Conservation (phyloP, 2,797 vertebrate species). For the Pseudomugil gertrudae region DNA sequence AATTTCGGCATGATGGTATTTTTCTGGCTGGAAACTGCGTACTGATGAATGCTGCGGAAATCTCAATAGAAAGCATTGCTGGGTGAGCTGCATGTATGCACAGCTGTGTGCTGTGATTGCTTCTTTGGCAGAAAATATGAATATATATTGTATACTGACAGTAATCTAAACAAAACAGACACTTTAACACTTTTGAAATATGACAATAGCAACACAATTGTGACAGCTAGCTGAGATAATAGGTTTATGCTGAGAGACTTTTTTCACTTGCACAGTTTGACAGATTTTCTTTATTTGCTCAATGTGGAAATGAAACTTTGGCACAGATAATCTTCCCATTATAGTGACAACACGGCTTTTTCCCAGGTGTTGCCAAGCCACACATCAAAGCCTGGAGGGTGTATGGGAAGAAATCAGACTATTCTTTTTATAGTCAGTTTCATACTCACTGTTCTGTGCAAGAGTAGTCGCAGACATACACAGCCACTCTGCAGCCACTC, state of each 20-base stretch:
- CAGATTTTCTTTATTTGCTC: slow-evolving; percentile 62
- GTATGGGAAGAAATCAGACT: slow-evolving; percentile 73
- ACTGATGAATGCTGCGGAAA: slow-evolving; percentile 5
- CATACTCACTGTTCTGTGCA: slow-evolving; percentile 58
- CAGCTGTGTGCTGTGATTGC: slow-evolving; percentile 18
- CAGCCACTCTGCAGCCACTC: slow-evolving; percentile 39
- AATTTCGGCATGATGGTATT: slow-evolving; percentile 9
- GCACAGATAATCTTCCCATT: slow-evolving; percentile 39
- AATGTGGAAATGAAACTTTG: slow-evolving; percentile 55
- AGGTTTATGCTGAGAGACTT: slow-evolving; percentile 38
- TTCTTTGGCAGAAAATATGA: slow-evolving; percentile 25
- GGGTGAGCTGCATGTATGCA: slow-evolving; percentile 9
- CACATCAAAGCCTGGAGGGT: slow-evolving; percentile 64
- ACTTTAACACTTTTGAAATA: slow-evolving; percentile 36
- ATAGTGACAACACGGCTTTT: slow-evolving; percentile 50
- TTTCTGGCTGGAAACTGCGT: slow-evolving; percentile 2
- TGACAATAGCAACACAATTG: slow-evolving; percentile 30
- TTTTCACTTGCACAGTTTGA: slow-evolving; percentile 45
- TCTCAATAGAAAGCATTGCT: background rate
- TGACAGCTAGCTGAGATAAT: slow-evolving; percentile 46
- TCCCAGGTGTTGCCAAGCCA: slow-evolving; percentile 66
- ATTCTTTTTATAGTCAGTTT: slow-evolving; percentile 76
- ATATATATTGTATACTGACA: slow-evolving; percentile 16
- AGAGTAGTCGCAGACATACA: slow-evolving; percentile 41
- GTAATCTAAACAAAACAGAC: slow-evolving; percentile 31